phyloP scores from a whole-genome alignment of 2,797 vertebrate genomes.

The Sebastes alutus region DNA sequence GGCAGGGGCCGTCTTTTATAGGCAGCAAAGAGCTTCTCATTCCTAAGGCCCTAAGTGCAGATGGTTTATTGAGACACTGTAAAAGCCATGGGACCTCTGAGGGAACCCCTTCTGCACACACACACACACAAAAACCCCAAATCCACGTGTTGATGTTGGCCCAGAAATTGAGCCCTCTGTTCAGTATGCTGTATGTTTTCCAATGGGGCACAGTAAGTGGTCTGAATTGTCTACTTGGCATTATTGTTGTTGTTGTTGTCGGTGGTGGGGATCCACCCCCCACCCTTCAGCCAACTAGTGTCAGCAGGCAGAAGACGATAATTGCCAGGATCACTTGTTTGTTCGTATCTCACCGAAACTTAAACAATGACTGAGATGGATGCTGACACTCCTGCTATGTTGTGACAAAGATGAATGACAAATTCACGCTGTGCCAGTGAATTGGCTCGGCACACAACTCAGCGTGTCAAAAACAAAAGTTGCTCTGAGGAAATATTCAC shows the following conservation, averaged over 20 bases:
- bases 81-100: slow-evolving; percentile 63
- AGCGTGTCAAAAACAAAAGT: slow-evolving; percentile 69
- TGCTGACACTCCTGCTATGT: slow-evolving; percentile 56
- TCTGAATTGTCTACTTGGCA: slow-evolving; percentile 16
- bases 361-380: slow-evolving; percentile 54
- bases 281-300: background rate
- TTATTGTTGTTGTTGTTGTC: background rate
- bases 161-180: background rate
- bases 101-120: slow-evolving; percentile 23
- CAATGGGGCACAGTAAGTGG: slow-evolving; percentile 1
- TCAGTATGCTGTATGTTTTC: background rate
- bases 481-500: slow-evolving; percentile 72
- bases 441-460: slow-evolving; percentile 70
- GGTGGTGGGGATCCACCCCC: background rate
- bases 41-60: slow-evolving; percentile 61
- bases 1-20: slow-evolving; percentile 59
- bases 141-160: slow-evolving; percentile 33
- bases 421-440: slow-evolving; percentile 71
- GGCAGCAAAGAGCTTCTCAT: slow-evolving; percentile 58
- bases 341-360: slow-evolving; percentile 33
- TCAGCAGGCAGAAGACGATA: slow-evolving; percentile 28
- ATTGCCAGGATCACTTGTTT: slow-evolving; percentile 57
- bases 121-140: slow-evolving; percentile 6
- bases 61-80: slow-evolving; percentile 70
- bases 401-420: slow-evolving; percentile 73